Evolutionary conservation across 1,140 invertebrate species (phyloP).

Genomic region (Drosophila nannoptera): DNA sequence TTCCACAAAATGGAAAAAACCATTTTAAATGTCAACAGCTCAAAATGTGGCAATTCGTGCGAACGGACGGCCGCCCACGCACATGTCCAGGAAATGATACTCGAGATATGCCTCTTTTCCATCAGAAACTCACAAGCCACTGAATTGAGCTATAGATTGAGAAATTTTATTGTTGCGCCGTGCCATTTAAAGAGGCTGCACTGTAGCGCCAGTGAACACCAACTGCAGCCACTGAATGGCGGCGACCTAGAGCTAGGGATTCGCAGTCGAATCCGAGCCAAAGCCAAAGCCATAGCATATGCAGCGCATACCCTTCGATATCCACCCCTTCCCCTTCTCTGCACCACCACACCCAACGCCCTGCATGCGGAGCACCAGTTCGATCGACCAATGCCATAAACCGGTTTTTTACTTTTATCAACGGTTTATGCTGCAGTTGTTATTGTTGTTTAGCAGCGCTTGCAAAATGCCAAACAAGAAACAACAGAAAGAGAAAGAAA

Average conservation of each 20-base stretch:
- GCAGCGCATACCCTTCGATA: constrained; percentile 10
- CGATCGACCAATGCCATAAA: constrained; percentile 38
- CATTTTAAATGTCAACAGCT: constrained; percentile 1
- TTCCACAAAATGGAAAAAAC: neutral
- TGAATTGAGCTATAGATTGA: no score
- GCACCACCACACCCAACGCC: neutral
- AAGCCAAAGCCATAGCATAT: neutral
- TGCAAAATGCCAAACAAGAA: constrained; percentile 39
- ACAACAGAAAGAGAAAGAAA: constrained; percentile 4
- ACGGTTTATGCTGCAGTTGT: constrained; percentile 8
- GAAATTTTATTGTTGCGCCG: no score
- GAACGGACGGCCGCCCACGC: neutral
- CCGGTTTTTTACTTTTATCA: constrained; percentile 32
- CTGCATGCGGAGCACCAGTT: neutral
- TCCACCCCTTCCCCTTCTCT: no score
- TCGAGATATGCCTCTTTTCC: no score
- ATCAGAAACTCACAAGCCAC: neutral
- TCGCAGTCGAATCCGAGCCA: neutral
- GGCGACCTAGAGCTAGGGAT: neutral
- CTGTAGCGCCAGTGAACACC: no score
- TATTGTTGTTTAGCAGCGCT: constrained; percentile 32
- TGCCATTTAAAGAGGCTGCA: neutral
- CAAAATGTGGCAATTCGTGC: neutral
- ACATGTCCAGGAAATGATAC: neutral
- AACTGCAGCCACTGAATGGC: neutral